Conservation (phyloP, 2,113 vertebrate species). For the Garra rufa region DNA sequence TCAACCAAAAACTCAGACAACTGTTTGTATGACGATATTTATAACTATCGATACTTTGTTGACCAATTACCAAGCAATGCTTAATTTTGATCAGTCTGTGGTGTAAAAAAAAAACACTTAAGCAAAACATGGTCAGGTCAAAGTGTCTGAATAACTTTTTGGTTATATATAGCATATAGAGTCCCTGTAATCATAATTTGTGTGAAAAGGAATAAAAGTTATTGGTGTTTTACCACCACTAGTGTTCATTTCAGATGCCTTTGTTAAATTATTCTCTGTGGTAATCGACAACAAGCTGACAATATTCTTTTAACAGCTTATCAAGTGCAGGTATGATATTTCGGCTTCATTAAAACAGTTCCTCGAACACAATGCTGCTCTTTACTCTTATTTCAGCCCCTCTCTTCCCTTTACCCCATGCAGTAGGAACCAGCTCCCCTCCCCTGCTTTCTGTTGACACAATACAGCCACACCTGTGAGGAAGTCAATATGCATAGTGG, state of each 20-base stretch:
- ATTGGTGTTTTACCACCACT: background rate
- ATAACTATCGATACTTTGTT: too few relatives aligned
- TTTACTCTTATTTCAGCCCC: slow-evolving; percentile 56
- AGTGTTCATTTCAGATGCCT: background rate
- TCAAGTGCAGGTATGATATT: slow-evolving; percentile 9
- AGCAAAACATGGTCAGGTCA: too few relatives aligned
- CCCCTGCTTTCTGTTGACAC: slow-evolving; percentile 60
- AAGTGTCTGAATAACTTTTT: too few relatives aligned
- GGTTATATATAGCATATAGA: too few relatives aligned
- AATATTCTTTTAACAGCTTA: background rate
- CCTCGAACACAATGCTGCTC: background rate
- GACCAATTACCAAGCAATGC: too few relatives aligned
- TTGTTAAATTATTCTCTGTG: background rate
- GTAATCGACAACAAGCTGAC: background rate
- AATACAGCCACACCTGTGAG: slow-evolving; percentile 58
- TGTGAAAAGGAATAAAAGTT: background rate
- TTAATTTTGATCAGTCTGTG: too few relatives aligned
- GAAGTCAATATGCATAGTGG: slow-evolving; percentile 50
- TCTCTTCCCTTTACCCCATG: slow-evolving; percentile 12
- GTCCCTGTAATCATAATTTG: too few relatives aligned
- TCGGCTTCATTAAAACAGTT: background rate
- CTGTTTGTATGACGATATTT: too few relatives aligned
- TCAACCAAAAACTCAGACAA: too few relatives aligned
- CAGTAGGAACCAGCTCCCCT: slow-evolving; percentile 42
- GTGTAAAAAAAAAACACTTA: too few relatives aligned